Evolutionary conservation across 2,888 invertebrate genomes (phyloP).

Genomic region (Hemaris fuciformis): DNA sequence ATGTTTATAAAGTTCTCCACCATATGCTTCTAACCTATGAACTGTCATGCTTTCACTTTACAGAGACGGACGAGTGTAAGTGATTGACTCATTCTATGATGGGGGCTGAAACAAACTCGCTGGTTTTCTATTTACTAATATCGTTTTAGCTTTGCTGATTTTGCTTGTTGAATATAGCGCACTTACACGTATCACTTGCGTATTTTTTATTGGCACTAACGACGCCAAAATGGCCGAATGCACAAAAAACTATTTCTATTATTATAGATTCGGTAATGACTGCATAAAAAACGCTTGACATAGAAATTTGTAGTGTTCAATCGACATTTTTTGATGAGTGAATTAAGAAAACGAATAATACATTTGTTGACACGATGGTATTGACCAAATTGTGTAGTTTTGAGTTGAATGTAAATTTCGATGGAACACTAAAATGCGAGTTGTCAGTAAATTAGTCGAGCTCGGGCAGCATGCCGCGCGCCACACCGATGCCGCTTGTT

Average conservation of each 20-base stretch:
- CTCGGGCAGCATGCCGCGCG: too few relatives aligned
- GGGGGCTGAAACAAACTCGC: slow-evolving; percentile 58
- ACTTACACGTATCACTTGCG: background rate
- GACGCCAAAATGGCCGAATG: background rate
- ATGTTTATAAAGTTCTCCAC: slow-evolving; percentile 20
- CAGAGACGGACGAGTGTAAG: slow-evolving; percentile 81
- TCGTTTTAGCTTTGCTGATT: slow-evolving; percentile 28
- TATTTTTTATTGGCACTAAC: background rate
- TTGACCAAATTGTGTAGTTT: background rate
- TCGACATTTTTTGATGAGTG: background rate
- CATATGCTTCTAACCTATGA: slow-evolving; percentile 66
- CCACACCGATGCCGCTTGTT: too few relatives aligned
- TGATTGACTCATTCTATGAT: slow-evolving; percentile 63
- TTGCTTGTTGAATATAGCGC: slow-evolving; percentile 23
- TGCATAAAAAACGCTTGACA: background rate
- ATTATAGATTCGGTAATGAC: background rate
- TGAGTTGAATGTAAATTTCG: background rate
- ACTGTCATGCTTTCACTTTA: slow-evolving; percentile 78
- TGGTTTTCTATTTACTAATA: slow-evolving; percentile 60
- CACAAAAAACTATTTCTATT: background rate
- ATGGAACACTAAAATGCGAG: too few relatives aligned
- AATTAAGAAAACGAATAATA: background rate
- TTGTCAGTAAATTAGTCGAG: too few relatives aligned
- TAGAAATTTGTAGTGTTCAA: background rate
- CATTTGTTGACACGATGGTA: too few relatives aligned